Evolutionary conservation across 2,888 invertebrate genomes (phyloP).

Genomic region (Quadriops clusia): DNA sequence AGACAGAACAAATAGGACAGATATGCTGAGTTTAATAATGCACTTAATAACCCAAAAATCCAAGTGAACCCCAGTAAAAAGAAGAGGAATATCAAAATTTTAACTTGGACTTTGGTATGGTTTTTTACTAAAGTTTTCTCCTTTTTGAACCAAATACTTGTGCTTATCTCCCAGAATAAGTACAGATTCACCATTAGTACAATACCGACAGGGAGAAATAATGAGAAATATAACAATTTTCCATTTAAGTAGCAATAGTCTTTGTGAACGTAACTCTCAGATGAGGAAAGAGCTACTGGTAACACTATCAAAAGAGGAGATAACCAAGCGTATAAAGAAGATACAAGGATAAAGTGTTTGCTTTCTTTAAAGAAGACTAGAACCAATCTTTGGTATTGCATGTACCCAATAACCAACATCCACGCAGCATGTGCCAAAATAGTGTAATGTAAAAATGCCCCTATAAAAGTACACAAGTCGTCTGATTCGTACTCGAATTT

Average conservation of each 20-base stretch:
- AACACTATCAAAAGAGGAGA: slow-evolving; percentile 40
- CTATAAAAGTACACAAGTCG: slow-evolving; percentile 43
- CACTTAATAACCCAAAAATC: slow-evolving; percentile 42
- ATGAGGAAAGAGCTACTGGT: slow-evolving; percentile 37
- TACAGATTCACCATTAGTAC: slow-evolving; percentile 42
- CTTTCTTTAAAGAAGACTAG: slow-evolving; percentile 45
- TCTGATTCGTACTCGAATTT: slow-evolving; percentile 32
- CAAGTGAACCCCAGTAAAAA: slow-evolving; percentile 46
- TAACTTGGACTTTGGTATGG: no score
- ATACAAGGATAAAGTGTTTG: slow-evolving; percentile 45
- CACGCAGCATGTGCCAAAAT: slow-evolving; percentile 53
- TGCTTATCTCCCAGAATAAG: no score
- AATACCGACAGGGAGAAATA: slow-evolving; percentile 40
- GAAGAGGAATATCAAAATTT: slow-evolving; percentile 42
- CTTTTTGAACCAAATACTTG: no score
- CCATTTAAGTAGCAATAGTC: slow-evolving; percentile 41
- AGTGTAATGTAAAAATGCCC: slow-evolving; percentile 48
- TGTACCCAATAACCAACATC: slow-evolving; percentile 53
- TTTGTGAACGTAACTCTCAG: slow-evolving; percentile 34
- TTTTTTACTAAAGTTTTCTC: no score
- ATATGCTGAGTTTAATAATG: slow-evolving; percentile 19
- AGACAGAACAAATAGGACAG: slow-evolving; percentile 40
- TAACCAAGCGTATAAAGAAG: slow-evolving; percentile 49
- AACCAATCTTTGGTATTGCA: slow-evolving; percentile 51
- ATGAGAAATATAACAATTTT: slow-evolving; percentile 38